Conservation (phyloP, 1,140 invertebrate genomes). For the Bombus picipes region DNA sequence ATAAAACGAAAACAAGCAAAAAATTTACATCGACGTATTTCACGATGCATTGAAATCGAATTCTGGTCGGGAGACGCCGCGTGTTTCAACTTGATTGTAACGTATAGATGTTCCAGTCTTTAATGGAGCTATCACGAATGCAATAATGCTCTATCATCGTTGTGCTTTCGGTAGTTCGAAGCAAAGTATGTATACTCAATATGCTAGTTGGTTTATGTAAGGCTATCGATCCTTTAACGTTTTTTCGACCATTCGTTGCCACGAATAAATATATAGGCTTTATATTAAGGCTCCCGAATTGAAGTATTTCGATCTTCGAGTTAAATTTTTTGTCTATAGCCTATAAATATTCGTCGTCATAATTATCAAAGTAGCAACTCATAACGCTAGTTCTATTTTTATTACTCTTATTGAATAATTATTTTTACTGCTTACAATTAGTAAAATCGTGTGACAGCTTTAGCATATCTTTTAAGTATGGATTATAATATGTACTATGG, state of each 20-base stretch:
- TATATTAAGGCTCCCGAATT: neutral
- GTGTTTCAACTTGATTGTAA: slow-evolving; percentile 7
- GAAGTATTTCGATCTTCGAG: neutral
- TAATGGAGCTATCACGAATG: neutral
- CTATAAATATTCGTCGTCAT: slow-evolving; percentile 25
- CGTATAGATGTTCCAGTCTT: neutral
- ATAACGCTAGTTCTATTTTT: slow-evolving; percentile 34
- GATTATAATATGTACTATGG: no score
- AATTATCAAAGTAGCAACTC: slow-evolving; percentile 6
- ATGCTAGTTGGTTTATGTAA: slow-evolving; percentile 11
- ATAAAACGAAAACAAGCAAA: neutral
- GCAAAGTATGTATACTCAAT: slow-evolving; percentile 1
- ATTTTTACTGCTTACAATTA: neutral
- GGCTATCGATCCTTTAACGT: slow-evolving; percentile 12
- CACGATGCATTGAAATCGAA: slow-evolving; percentile 1
- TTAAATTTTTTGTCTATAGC: slow-evolving; percentile 15
- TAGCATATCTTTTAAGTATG: neutral
- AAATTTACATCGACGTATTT: neutral
- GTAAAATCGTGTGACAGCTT: neutral
- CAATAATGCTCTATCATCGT: slow-evolving; percentile 16
- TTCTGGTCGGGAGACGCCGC: slow-evolving; percentile 42
- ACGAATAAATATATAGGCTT: neutral
- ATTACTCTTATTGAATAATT: slow-evolving; percentile 13
- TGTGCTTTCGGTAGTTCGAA: slow-evolving; percentile 13
- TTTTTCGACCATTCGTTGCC: slow-evolving; percentile 14